These are phyloP conservation scores for Notamacropus eugenii DNA, from an alignment of 2,797 vertebrate genomes.

Conservation along the genomic window DNA sequence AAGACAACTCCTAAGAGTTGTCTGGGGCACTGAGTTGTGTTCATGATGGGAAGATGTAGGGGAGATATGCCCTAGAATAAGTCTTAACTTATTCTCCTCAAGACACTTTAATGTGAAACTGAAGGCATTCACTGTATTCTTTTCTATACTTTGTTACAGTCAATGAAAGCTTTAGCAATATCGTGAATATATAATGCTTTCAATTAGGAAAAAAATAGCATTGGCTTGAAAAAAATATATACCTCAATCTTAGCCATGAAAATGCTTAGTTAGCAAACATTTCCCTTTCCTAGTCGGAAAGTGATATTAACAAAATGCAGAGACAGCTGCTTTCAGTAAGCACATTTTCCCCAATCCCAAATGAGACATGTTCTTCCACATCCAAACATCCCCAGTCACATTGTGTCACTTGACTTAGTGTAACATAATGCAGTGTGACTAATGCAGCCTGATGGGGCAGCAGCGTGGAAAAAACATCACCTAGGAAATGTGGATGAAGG, in stretches of 20 bases:
- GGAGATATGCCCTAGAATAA: constrained; percentile 27
- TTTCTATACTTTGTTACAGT: constrained; percentile 48
- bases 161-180: constrained; percentile 62
- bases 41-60: background rate
- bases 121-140: constrained; percentile 6
- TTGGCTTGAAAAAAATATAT: constrained; percentile 65
- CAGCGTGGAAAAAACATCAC: constrained; percentile 64
- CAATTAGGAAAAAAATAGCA: constrained; percentile 48
- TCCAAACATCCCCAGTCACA: constrained; percentile 75
- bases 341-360: constrained; percentile 68
- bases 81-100: background rate
- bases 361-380: constrained; percentile 77
- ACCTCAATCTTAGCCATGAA: constrained; percentile 61
- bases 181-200: constrained; percentile 56
- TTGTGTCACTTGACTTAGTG: constrained; percentile 75
- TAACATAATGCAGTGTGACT: constrained; percentile 75
- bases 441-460: constrained; percentile 71
- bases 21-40: background rate
- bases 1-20: background rate
- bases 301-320: constrained; percentile 69
- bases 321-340: constrained; percentile 72
- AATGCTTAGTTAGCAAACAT: constrained; percentile 72
- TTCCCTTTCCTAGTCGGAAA: constrained; percentile 72
- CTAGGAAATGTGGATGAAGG: constrained; percentile 63
- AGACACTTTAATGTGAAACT: constrained; percentile 45